Evolutionary conservation across 2,113 vertebrate genomes (phyloP).

Genomic region (Ictalurus furcatus): DNA sequence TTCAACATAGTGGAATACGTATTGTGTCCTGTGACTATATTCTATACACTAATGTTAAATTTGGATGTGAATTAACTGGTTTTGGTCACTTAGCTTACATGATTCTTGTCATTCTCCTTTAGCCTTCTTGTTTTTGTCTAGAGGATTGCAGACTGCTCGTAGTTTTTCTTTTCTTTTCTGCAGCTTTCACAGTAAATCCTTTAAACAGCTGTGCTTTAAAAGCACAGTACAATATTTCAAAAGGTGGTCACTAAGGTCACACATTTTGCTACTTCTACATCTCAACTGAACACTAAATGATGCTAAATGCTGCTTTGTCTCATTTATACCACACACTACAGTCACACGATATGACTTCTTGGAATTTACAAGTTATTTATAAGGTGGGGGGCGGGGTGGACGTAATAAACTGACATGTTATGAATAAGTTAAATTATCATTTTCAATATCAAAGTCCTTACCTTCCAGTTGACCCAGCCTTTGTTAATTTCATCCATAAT

Average conservation of each 20-base stretch:
- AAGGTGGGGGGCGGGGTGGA: not conserved
- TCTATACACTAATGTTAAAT: not conserved
- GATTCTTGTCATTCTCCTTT: not conserved
- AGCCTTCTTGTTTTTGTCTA: not conserved
- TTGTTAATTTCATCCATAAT: constrained; percentile 95
- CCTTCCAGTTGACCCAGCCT: constrained; percentile 99
- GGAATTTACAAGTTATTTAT: not conserved
- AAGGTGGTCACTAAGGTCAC: not conserved
- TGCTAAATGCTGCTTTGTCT: not conserved
- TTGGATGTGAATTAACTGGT: not conserved
- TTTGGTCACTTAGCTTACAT: not conserved
- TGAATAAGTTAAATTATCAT: not conserved
- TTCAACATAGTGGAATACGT: not conserved
- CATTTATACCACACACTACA: not conserved
- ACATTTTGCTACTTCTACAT: not conserved
- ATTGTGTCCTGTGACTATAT: not conserved
- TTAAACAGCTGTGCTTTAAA: not conserved
- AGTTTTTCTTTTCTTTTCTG: not conserved
- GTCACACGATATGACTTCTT: not conserved
- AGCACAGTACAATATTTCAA: not conserved
- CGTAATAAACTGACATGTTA: not conserved
- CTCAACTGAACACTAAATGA: not conserved
- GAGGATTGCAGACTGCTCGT: not conserved
- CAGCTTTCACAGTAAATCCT: not conserved
- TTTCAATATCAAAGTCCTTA: constrained; percentile 54